A percentile compares a stretch with the other conserved stretches of the same genome.
Conservation (phyloP, 2,113 vertebrate genomes). For the Ursus arctos region DNA sequence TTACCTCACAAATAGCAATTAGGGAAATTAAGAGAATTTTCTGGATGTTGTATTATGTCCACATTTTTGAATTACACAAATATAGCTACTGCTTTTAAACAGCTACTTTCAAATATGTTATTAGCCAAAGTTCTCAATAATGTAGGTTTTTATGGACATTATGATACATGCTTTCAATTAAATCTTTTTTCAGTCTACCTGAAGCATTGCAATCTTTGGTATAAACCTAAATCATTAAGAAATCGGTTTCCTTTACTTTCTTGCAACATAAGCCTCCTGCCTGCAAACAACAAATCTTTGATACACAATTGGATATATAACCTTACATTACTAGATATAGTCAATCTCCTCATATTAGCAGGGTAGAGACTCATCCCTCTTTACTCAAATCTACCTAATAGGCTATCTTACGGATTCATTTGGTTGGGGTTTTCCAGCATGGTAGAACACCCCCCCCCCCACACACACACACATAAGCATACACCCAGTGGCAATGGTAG, state of each 20-base stretch:
- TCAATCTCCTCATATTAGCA: not conserved
- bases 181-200: not conserved
- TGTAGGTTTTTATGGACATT: not conserved
- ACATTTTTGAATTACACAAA: not conserved
- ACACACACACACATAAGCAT: not conserved
- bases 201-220: not conserved
- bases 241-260: not conserved
- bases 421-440: not conserved
- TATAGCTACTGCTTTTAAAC: not conserved
- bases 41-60: not conserved
- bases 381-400: not conserved
- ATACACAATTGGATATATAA: not conserved
- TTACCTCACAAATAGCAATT: not conserved
- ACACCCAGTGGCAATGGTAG: no score
- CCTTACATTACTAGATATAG: not conserved
- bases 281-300: not conserved
- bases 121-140: not conserved
- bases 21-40: not conserved
- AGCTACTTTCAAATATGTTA: slow-evolving; percentile 8
- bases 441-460: not conserved
- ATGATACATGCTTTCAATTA: not conserved
- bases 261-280: not conserved
- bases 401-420: accelerated
- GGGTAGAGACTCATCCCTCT: not conserved
- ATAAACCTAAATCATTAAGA: not conserved